Base-by-base conservation (phyloP, 2,797 vertebrate genomes). In the Characodon lateralis region DNA sequence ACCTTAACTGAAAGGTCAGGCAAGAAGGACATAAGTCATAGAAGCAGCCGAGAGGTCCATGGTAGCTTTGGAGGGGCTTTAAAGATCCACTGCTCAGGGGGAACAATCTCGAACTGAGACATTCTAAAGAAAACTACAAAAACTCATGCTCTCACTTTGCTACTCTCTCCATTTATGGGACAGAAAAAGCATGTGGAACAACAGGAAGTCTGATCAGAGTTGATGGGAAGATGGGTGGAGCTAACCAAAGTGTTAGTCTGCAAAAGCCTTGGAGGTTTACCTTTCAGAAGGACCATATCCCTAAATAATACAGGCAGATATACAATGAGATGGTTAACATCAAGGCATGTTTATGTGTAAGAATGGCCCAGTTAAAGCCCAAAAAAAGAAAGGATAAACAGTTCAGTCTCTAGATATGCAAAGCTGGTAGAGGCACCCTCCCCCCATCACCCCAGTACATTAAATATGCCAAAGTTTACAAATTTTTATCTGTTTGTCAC, bases 161-260 rank as follows among this genome's bases (percentile, higher is more conserved):
- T 41, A 48, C 39, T 0, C 26, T 2, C 46, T 2, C 0, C 5
- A 1, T 8, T 26, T 41, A 6, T 1, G 12, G 24, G 0, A n/a
- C 13, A 58, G 5, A 43, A 39, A 68, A 26, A 26, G 24, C 41
- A n/a, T 46, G 5, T n/a, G 41, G 65, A 58, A n/a, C 12, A 46
- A 63, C 31, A 63, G 61, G 28, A 8, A 63, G 35, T 6, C 59
- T 35, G 16, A 18, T 35, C 16, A 63, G 28, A 63, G 16, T 35
- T 6, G 28, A 35, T 9, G 28, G 26, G 14, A 18, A 61, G 14
- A 8, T 16, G 10, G 28, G 31, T 10, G 31, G 50, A 18, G 50
- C 50, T 7, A 55, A 55, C 6, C 12, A 50, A 50, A 50, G 48
- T 50, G 48, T 50, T 50, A 50, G 12, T 50, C 48, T 50, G 9